Percentiles rank a stretch among this genome's conserved stretches.
phyloP scores from a whole-genome alignment of 2,888 invertebrate genomes.

The Therioaphis trifolii region DNA sequence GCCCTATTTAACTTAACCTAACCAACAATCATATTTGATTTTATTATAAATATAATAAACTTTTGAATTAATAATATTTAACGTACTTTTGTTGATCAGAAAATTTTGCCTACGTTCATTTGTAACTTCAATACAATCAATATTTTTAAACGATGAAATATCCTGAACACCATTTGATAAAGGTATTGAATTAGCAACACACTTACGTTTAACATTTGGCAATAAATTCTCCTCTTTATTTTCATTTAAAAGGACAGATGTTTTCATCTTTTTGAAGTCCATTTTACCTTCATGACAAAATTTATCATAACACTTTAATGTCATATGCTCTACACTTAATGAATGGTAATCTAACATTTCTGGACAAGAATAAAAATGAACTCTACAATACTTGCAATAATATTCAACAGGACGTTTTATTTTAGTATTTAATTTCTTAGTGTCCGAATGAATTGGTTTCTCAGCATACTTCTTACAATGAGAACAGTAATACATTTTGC shows the following conservation, averaged over 20 bases:
- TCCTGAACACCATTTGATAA: background rate
- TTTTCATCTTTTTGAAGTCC: background rate
- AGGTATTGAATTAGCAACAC: background rate
- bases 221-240: background rate
- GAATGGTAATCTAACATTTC: constrained; percentile 45
- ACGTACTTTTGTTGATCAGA: constrained; percentile 18
- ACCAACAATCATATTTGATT: too few species aligned
- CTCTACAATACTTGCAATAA: constrained; percentile 38
- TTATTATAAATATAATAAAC: background rate
- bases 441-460: background rate
- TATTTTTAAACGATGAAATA: background rate
- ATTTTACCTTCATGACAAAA: background rate
- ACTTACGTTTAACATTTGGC: background rate
- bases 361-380: background rate
- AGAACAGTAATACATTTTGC: constrained; percentile 28
- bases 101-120: background rate
- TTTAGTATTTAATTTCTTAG: background rate
- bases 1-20: too few species aligned
- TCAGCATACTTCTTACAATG: constrained; percentile 9
- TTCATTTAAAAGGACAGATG: background rate
- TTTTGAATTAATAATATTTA: background rate
- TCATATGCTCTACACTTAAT: constrained; percentile 44
- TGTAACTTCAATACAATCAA: background rate
- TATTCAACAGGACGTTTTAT: background rate
- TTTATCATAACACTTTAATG: constrained; percentile 20